Percentiles rank a stretch among this genome's conserved stretches.
Conservation (phyloP, 1,140 invertebrate species). For the Amphibalanus amphitrite region DNA sequence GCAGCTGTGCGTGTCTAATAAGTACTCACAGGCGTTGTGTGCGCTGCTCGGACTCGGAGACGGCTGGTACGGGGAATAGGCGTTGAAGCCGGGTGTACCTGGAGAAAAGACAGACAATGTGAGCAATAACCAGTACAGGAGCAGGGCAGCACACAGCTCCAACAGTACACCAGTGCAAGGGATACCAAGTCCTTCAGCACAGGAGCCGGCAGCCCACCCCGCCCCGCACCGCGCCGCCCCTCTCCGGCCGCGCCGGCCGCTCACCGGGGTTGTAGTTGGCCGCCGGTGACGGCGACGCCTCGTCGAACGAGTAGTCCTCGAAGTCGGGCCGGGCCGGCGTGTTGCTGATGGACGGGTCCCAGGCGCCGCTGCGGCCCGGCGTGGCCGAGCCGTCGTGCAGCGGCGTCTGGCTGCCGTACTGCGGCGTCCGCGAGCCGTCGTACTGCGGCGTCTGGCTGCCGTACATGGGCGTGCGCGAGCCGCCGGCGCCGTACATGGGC, state of each 20-base stretch:
- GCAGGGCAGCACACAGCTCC: no score
- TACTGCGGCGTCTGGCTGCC: conserved; percentile 81
- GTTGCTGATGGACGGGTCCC: conserved; percentile 74
- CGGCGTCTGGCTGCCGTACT: conserved; percentile 82
- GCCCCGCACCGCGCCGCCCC: no score
- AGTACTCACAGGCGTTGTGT: conserved; percentile 11
- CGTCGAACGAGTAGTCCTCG: conserved; percentile 51
- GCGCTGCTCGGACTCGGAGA: conserved; percentile 50
- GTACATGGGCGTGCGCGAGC: conserved; percentile 38
- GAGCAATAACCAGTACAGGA: no score
- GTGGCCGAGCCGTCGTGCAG: conserved; percentile 46
- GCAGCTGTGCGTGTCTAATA: no score
- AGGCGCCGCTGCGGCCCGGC: conserved; percentile 33
- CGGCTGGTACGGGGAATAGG: conserved; percentile 77
- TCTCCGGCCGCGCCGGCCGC: conserved; percentile 36
- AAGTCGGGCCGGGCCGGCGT: conserved; percentile 72
- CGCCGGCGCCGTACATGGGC: conserved; percentile 28
- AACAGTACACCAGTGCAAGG: no score
- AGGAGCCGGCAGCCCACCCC: no score
- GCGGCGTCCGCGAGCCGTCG: conserved; percentile 72
- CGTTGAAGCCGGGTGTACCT: conserved; percentile 19
- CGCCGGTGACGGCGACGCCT: conserved; percentile 44
- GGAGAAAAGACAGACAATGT: conserved; percentile 3
- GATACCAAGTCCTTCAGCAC: no score
- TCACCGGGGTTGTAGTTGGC: conserved; percentile 42